These are phyloP conservation scores for Oligia latruncula DNA, from an alignment of 2,888 invertebrate species.

Conservation along the genomic window DNA sequence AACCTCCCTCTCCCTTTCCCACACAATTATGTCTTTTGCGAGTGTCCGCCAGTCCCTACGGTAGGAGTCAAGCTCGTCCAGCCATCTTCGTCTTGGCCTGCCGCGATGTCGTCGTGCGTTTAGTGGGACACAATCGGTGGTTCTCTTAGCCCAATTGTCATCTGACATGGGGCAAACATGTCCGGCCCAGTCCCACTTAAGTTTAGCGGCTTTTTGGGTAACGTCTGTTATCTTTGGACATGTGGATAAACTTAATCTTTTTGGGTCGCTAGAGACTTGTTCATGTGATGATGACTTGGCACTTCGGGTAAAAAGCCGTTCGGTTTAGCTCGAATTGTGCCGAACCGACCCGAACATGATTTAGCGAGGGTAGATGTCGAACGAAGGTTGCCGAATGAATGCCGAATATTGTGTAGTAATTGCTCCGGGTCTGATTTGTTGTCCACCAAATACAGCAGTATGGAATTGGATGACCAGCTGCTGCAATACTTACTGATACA, in stretches of 20 bases:
- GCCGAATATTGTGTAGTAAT: neutral
- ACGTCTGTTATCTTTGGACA: neutral
- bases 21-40: too few species aligned
- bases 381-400: neutral
- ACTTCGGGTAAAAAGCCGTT: neutral
- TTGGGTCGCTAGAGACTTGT: neutral
- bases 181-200: too few species aligned
- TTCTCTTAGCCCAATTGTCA: too few species aligned
- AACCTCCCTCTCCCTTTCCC: too few species aligned
- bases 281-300: neutral
- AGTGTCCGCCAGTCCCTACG: too few species aligned
- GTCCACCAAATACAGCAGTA: neutral
- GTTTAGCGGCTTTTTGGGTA: too few species aligned
- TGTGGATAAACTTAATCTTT: neutral
- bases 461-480: neutral
- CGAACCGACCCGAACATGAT: neutral
- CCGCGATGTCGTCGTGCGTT: too few species aligned
- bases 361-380: neutral
- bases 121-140: too few species aligned
- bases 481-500: neutral
- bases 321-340: neutral
- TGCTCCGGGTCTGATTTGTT: neutral
- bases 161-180: too few species aligned
- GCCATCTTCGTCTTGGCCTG: too few species aligned
- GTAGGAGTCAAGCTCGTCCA: too few species aligned